Conservation (phyloP, 2,797 vertebrate species). For the Molossus molossus region DNA sequence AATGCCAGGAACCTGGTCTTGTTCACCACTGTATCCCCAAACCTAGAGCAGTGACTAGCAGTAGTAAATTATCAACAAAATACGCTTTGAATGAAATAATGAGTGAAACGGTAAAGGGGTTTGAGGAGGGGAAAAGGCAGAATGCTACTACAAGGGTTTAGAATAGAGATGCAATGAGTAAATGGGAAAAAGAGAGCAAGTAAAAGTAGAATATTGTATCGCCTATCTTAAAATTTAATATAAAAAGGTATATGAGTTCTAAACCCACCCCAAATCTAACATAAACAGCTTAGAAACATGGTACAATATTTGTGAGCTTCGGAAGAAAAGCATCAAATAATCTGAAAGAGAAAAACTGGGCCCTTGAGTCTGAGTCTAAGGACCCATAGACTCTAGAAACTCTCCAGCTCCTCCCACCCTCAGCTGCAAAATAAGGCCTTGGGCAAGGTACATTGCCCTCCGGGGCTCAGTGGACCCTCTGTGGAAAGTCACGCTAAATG, state of each 20-base stretch:
- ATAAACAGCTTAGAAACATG: conserved; percentile 7
- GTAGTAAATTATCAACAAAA: background rate
- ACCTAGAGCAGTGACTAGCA: background rate
- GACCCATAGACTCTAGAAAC: background rate
- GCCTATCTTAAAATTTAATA: conserved; percentile 3
- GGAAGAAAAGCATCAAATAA: background rate
- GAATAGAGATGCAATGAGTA: background rate
- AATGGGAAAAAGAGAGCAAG: background rate
- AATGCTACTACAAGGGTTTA: background rate
- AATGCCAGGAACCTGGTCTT: background rate
- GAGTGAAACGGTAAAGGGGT: background rate
- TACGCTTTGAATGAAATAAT: background rate
- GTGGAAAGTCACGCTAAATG: background rate
- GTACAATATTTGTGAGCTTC: conserved; percentile 38
- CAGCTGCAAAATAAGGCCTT: background rate
- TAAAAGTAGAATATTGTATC: background rate
- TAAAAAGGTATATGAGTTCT: background rate
- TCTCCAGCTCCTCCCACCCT: background rate
- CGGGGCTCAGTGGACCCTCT: background rate
- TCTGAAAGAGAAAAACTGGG: conserved; percentile 38
- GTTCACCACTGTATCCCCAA: background rate
- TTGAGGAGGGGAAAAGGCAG: conserved; percentile 21
- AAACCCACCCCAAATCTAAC: background rate
- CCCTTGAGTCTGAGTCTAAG: background rate
- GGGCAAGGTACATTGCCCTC: background rate